These are phyloP conservation scores for Syrrhaptes paradoxus DNA, from an alignment of 2,113 vertebrate species.

Conservation along the genomic window DNA sequence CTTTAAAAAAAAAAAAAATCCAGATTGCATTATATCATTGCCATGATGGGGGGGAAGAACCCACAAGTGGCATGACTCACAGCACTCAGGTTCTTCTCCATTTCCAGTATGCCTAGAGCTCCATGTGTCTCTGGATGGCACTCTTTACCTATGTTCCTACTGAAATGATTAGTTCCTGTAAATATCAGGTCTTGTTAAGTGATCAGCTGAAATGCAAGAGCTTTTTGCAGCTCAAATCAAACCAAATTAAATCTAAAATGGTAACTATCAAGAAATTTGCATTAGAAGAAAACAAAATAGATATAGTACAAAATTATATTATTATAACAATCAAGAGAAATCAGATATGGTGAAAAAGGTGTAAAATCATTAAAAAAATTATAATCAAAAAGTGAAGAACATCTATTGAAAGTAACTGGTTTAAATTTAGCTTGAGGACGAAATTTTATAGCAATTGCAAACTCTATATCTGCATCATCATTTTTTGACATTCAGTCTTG, in stretches of 20 bases:
- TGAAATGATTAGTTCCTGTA: not conserved
- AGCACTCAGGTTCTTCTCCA: not conserved
- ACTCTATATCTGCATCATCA: not conserved
- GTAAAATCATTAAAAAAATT: not conserved
- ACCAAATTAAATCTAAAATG: not conserved
- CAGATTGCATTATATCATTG: not conserved
- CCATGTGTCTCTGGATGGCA: not conserved
- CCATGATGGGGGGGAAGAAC: not conserved
- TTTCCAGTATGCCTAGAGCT: not conserved
- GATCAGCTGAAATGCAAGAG: not conserved
- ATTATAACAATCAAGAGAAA: slow-evolving; percentile 6
- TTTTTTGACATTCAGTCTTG: not conserved
- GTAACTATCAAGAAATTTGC: not conserved
- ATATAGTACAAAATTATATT: not conserved
- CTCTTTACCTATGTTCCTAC: not conserved
- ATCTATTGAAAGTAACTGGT: not conserved
- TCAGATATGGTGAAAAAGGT: not conserved
- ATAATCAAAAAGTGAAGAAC: not conserved
- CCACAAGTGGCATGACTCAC: not conserved
- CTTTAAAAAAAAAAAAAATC: not conserved
- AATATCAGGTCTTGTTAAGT: not conserved
- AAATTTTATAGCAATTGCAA: not conserved
- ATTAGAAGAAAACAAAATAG: not conserved
- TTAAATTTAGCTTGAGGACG: slow-evolving; percentile 1
- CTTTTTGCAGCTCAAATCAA: not conserved